Base-by-base conservation (phyloP, 2,113 vertebrate genomes). In the Panthera leo region DNA sequence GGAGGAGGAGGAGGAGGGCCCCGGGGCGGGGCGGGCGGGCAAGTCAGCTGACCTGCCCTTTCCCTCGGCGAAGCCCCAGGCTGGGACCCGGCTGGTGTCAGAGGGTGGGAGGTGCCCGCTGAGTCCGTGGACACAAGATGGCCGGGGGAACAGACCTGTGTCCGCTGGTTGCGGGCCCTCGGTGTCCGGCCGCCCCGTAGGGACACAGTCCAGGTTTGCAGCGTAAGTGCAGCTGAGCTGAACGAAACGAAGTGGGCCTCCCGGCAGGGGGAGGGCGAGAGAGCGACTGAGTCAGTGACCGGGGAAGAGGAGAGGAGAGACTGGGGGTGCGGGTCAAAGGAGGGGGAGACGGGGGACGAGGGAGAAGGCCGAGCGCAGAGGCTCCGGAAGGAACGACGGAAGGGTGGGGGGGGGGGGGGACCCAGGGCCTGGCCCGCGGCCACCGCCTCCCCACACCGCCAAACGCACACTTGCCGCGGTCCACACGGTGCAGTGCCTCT, bases 391-490 rank as follows among this genome's bases (percentile, higher is more conserved):
- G 21, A 19, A 58, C 58, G 7, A 9, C 58, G 21, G 58, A 61
- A 61, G 21, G 7, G 42, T 7, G 58, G 58, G 58, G 21, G 18
- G 53, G 18, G 53, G 18, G 6, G 58, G 58, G 58, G 58, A 23
- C 5, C 23, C 55, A 7, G 58, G 21, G 58, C 58, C 58, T 61
- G 58, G 21, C 58, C 0, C 0, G 45, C 21, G 7, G 58, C 58
- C 2, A 0, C 70, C 45, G 5, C 70, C 94, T 55, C 63, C 91
- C 7, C 3, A 19, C 0, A 1, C 65, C 0, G 0, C 0, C 36
- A 65, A 48, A 76, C 94, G 67, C 19, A 2, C 0, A 0, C 82
- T 73, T 42, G 61, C 39, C 15, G 0, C 13, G 91, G 93, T 48
- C 70, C 5, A 4, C 15, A 0, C 13, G 91, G 94, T 48, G 65